Conservation (phyloP, 2,113 vertebrate species). For the Ictidomys tridecemlineatus region DNA sequence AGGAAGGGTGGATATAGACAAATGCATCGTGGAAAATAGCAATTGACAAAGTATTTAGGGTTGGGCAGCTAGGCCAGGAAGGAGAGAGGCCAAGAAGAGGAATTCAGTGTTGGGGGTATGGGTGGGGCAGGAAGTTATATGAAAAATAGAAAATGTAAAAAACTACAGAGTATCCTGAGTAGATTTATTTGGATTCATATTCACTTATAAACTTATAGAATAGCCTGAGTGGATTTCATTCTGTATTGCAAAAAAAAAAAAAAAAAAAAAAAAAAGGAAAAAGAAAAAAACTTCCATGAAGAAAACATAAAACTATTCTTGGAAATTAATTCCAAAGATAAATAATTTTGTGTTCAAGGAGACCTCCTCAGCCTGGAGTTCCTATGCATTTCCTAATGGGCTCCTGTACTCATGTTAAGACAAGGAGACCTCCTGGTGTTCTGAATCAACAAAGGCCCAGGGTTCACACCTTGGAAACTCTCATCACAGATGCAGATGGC, state of each 20-base stretch:
- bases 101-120: neutral
- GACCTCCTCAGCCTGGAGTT: neutral
- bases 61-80: neutral
- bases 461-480: conserved; percentile 92
- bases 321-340: neutral
- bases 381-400: neutral
- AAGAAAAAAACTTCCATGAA: neutral
- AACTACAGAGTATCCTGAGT: neutral
- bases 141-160: neutral
- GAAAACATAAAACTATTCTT: neutral
- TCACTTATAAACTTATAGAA: neutral
- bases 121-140: neutral
- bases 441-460: neutral
- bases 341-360: neutral
- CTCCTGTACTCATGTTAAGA: neutral
- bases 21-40: neutral
- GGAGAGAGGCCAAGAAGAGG: neutral
- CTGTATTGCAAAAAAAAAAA: conserved; percentile 18
- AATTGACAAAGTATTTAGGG: neutral
- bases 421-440: neutral
- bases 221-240: neutral
- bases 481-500: conserved; percentile 97
- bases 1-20: neutral
- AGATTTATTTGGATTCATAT: neutral
- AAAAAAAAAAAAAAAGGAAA: neutral